Base-by-base conservation (phyloP, 2,113 vertebrate genomes). In the Carassius gibelio region DNA sequence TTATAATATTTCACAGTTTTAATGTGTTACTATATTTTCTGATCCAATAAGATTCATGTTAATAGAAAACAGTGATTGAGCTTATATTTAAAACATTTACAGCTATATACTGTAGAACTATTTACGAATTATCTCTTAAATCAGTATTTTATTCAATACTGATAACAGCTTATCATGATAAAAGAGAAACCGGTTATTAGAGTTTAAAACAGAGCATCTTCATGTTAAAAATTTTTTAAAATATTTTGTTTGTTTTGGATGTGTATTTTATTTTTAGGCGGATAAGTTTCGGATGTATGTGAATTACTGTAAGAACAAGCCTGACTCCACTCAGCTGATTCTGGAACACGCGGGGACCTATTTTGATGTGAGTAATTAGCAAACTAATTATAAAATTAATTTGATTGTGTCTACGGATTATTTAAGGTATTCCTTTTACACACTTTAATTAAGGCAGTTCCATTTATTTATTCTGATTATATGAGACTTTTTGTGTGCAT, bases 201-300 rank as follows among this genome's bases (percentile, higher is more conserved):
- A 52, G 15, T 8, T 50, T 1, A 69, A 69, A 69, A 38, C 17
- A 21, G 21, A 75, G 26, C 48, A 55, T 17, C 6, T 57, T 78
- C 30, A 15, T 13, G 13, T 77, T 77, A 15, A 34, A 19, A 2
- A 36, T 36, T 77, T 1, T 77, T 45, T 21, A 19, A 19, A 57
- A 77, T 77, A 2, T 57, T 45, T n/a, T 82, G 11, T 8, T 5
- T 17, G 15, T 17, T 45, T 14, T 62, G 4, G 66, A 5, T 57
- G 19, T 34, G 9, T 52, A 4, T 23, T 75, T 13, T 55, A 23
- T 82, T 83, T 21, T 3, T 66, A 99, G 98, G 98, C 98, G 89
- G 98, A 99, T 89, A 99, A 99, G 90, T 99, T 99, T 94, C 98
- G 98, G 91, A 99, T 99, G 98, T 99, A 99, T 0, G 98, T 99